Percentiles rank a stretch among this genome's conserved stretches.
phyloP scores from a whole-genome alignment of 64 coral and sea anemone genomes.

The Montipora capricornis region DNA sequence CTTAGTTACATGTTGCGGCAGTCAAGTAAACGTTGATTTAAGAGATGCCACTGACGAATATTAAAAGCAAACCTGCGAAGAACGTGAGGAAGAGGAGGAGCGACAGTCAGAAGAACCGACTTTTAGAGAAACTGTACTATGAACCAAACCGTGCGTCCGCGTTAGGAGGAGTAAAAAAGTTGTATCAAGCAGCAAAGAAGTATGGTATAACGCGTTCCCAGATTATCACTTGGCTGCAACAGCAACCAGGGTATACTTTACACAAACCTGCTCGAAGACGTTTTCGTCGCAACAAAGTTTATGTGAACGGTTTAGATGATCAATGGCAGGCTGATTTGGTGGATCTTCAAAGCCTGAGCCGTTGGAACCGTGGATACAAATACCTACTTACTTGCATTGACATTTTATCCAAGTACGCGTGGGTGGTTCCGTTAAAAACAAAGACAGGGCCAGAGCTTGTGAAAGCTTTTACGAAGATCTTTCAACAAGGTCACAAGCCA shows the following conservation, averaged over 20 bases:
- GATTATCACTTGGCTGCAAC: background rate
- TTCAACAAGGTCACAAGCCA: conserved; percentile 7
- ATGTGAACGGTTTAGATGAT: conserved; percentile 9
- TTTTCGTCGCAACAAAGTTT: conserved; percentile 31
- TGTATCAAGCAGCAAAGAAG: background rate
- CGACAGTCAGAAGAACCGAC: no score
- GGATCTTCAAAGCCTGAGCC: background rate
- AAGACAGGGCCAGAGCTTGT: conserved; percentile 1
- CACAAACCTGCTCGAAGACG: conserved; percentile 14
- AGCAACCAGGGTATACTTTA: conserved; percentile 14
- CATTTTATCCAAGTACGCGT: background rate
- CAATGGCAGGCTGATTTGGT: conserved; percentile 37
- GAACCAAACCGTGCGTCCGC: no score
- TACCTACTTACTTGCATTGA: background rate
- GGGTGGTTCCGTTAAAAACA: background rate
- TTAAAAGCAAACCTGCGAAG: no score
- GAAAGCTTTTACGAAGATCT: conserved; percentile 35
- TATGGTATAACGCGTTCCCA: conserved; percentile 26
- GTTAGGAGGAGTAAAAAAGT: background rate
- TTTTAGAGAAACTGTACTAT: no score
- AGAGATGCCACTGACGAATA: no score
- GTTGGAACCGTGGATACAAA: conserved; percentile 27
- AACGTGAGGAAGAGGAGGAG: no score
- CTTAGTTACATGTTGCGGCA: no score
- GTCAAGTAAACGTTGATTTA: no score